phyloP scores from a whole-genome alignment of 2,797 vertebrate genomes.

The Spinus pinus region DNA sequence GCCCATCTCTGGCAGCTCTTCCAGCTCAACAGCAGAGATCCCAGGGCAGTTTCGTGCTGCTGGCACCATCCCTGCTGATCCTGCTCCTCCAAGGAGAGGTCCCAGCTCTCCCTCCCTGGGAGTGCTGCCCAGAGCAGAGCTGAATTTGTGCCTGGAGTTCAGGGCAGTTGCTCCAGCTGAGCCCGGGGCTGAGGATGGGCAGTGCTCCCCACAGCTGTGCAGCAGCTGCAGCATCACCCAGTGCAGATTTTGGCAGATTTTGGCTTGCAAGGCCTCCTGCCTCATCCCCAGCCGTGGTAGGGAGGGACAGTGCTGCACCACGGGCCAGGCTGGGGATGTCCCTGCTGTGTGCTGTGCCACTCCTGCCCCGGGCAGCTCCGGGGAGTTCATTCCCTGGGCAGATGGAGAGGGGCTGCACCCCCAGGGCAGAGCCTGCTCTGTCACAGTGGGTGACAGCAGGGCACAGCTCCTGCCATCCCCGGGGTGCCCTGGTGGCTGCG shows the following conservation, averaged over 20 bases:
- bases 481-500: not conserved
- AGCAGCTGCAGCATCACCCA: not conserved
- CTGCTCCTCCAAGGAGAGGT: not conserved
- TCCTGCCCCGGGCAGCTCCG: not conserved
- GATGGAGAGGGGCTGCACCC: not conserved
- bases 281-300: fast-evolving
- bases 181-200: not conserved
- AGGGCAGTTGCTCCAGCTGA: not conserved
- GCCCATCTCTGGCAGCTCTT: not conserved
- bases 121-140: not conserved
- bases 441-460: not conserved
- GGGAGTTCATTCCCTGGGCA: not conserved
- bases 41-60: not conserved
- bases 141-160: not conserved
- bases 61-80: not conserved
- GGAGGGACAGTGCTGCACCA: not conserved
- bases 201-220: not conserved
- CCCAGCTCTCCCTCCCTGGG: not conserved
- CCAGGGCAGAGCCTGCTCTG: not conserved
- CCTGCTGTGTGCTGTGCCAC: fast-evolving
- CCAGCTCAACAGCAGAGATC: not conserved
- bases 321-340: not conserved
- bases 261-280: not conserved
- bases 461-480: not conserved
- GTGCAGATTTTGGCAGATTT: not conserved